Percentiles rank a stretch among this genome's conserved stretches.
phyloP scores from a whole-genome alignment of 2,113 vertebrate genomes.

The Ivindomyrus marchei region DNA sequence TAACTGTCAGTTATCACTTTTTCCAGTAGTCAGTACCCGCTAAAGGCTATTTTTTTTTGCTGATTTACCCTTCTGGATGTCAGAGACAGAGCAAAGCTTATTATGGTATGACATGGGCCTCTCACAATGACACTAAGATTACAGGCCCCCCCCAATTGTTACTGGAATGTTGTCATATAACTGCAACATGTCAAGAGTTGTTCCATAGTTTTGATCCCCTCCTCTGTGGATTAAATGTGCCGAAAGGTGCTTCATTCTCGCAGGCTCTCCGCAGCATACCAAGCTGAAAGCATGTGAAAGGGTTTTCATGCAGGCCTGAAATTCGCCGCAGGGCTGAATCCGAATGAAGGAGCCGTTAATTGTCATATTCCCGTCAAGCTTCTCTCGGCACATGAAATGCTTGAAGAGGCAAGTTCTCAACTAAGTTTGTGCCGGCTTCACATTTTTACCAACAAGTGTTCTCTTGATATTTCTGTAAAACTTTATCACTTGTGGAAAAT shows the following conservation, averaged over 20 bases:
- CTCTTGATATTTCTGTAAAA: slow-evolving; percentile 7
- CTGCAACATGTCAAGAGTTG: slow-evolving; percentile 6
- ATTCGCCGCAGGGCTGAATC: not conserved
- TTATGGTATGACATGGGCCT: not conserved
- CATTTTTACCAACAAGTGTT: slow-evolving; percentile 15
- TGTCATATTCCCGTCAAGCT: not conserved
- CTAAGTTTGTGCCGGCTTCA: not conserved
- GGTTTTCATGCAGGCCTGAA: not conserved
- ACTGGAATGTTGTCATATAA: slow-evolving; percentile 9
- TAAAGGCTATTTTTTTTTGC: not conserved
- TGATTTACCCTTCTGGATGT: not conserved
- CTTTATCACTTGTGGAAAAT: not conserved
- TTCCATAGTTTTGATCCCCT: not conserved
- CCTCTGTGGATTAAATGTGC: not conserved
- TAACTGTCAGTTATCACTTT: not conserved
- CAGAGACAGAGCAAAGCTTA: not conserved
- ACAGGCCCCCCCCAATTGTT: not conserved
- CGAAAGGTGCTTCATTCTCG: not conserved
- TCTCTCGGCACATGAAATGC: not conserved
- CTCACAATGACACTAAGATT: not conserved
- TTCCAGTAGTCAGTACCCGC: not conserved
- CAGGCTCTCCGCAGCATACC: not conserved
- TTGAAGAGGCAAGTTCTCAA: not conserved
- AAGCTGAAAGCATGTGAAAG: not conserved
- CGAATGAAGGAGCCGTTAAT: not conserved